Base-by-base conservation (phyloP, 1,140 invertebrate species). In the Temnothorax curvispinosus region DNA sequence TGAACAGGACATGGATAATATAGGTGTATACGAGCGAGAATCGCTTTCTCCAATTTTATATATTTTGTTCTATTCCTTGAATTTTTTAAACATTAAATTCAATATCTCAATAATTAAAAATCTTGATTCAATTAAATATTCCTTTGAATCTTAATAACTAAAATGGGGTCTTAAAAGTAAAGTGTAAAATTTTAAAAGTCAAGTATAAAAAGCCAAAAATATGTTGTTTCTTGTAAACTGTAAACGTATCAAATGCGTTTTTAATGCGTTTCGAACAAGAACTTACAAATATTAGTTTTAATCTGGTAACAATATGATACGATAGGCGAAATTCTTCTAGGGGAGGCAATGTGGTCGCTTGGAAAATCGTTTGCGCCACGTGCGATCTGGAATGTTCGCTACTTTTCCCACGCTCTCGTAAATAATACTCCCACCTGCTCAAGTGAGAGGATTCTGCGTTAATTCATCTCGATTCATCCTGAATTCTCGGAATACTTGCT, bases 351-450 rank as follows among this genome's bases (percentile, higher is more conserved):
- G 11, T 50, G 41, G 5, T 50, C 38, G 71, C 32, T 18, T 13
- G 8, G 47, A 54, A 54, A 54, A 52, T 38, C 18, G 9, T 74
- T 75, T 50, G 9, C 11, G 6, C 47, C 32, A n/a, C 32, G 27
- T 13, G 18, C 47, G 1, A 74, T 35, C 9, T 18, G 4, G 9
- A n/a, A 35, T 52, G 11, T 41, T 75, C 6, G n/a, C 6, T 15
- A 58, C n/a, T 75, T 75, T 58, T 75, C 35, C 72, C 35, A 75
- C n/a, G 52, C n/a, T 58, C 18, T 75, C 72, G n/a, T 54, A 75
- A 75, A 75, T 75, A 38, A 56, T 38, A 54, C 7, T 41, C 32
- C 18, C 32, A 56, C 67, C 21, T 38, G 18, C 15, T 38, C 11
- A 35, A 75, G 35, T 6, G 52, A 15, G 38, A 54, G 35, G 11